Conservation (phyloP, 2,888 invertebrate species). For the Creontiades dilutus region DNA sequence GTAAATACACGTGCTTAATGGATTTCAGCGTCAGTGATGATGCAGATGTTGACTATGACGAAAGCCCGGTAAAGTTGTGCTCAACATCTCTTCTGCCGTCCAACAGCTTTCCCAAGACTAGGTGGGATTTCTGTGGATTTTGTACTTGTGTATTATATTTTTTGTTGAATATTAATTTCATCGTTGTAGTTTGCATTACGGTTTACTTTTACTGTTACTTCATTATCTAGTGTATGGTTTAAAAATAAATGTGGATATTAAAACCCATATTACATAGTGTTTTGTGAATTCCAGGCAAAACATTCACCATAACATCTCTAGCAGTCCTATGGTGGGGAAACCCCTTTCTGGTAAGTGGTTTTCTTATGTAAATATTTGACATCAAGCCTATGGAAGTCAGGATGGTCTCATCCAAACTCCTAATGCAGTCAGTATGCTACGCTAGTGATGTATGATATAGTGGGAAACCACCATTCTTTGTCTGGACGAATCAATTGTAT, state of each 20-base stretch:
- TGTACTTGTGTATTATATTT: not conserved
- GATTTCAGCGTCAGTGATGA: slow-evolving; percentile 71
- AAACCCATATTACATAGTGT: not conserved
- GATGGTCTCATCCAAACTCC: too few relatives aligned
- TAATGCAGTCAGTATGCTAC: too few relatives aligned
- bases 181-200: not conserved
- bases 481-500: not conserved
- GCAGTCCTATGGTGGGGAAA: slow-evolving; percentile 50
- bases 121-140: slow-evolving; percentile 49
- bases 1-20: not conserved
- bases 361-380: not conserved
- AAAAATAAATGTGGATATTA: too few relatives aligned
- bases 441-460: too few relatives aligned
- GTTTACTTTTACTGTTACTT: too few relatives aligned
- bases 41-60: slow-evolving; percentile 74
- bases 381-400: too few relatives aligned
- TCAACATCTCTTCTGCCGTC: slow-evolving; percentile 69
- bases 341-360: slow-evolving; percentile 32
- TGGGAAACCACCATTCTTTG: too few relatives aligned
- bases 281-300: slow-evolving; percentile 50
- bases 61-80: slow-evolving; percentile 74
- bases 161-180: not conserved
- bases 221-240: too few relatives aligned
- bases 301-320: slow-evolving; percentile 62
- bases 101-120: slow-evolving; percentile 69